Evolutionary conservation across 1,140 invertebrate genomes (phyloP), one percentile per base, ranked within the genome.

Genomic region (Rhynchophorus ferrugineus): DNA sequence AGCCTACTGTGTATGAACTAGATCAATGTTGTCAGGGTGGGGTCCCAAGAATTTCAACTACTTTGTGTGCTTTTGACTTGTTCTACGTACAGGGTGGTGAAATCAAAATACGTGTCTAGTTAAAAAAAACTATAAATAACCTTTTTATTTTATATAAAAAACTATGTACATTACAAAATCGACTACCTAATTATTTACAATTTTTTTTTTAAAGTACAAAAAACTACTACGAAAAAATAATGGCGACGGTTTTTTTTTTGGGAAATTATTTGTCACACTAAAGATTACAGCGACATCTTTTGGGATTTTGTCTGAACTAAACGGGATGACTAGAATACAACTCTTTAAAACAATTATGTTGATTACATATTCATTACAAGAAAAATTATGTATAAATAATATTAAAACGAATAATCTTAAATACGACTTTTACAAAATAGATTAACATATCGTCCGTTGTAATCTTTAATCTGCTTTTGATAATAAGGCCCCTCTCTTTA

Each of bases 261-360:
- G 20, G 20, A 18, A 8, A 17, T 41, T 17, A 41, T 2, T 17
- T 37, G 6, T 16, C 17, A n/a, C 14, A 41, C 7, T 42, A 49
- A 33, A 51, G 49, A 44, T 51, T 44, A 44, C 41, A 51, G 24
- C 49, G 49, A 44, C 20, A 14, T 29, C 16, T 17, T 18, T 22
- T 22, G 29, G 21, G 19, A 44, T 20, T 14, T 16, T 44, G 34
- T 43, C 11, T 5, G 16, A 36, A 36, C 41, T 51, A 51, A 44
- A n/a, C 9, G 13, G 11, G 20, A 34, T 51, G 49, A 51, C 49
- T 51, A 51, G 49, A 51, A 51, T 51, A 49, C 22, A 36, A 51
- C 49, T 44, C 49, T 24, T 29, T 47, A 41, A 41, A 5, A 41
- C 9, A 2, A 41, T 2, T 17, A 11, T 3, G 18, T n/a, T n/a